phyloP scores from a whole-genome alignment of 2,113 vertebrate genomes.

The Phyllostomus discolor region DNA sequence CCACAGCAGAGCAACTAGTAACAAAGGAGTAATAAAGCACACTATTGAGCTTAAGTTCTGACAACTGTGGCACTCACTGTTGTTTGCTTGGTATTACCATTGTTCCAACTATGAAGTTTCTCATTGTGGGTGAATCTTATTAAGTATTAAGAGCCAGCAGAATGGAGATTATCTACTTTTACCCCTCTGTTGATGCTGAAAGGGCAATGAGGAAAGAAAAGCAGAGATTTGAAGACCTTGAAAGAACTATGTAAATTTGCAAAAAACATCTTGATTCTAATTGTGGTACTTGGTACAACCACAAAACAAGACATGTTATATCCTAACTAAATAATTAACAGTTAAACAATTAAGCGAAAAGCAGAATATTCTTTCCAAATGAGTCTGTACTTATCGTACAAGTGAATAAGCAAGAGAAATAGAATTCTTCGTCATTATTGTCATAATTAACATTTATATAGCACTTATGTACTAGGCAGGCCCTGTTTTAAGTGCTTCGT shows the following conservation, averaged over 20 bases:
- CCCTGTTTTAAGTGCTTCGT: not conserved
- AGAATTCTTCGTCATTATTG: not conserved
- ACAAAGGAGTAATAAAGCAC: not conserved
- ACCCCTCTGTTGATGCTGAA: not conserved
- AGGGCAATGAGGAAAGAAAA: not conserved
- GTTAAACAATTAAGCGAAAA: not conserved
- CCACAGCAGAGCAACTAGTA: not conserved
- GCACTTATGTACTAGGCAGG: not conserved
- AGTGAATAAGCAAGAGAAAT: not conserved
- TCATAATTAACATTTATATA: not conserved
- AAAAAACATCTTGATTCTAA: not conserved
- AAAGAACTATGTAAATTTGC: not conserved
- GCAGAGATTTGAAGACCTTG: not conserved
- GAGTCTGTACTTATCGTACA: not conserved
- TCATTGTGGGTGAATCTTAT: not conserved
- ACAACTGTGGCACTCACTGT: not conserved
- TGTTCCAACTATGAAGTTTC: not conserved
- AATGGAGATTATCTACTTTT: not conserved
- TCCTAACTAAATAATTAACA: not conserved
- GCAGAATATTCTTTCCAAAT: not conserved
- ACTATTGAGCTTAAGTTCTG: not conserved
- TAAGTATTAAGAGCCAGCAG: not conserved
- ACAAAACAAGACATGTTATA: not conserved
- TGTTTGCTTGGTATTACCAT: not conserved
- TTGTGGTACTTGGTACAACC: conserved; percentile 11